These are phyloP conservation scores for Gymnothorax javanicus DNA, from an alignment of 2,797 vertebrate species.

Conservation along the genomic window DNA sequence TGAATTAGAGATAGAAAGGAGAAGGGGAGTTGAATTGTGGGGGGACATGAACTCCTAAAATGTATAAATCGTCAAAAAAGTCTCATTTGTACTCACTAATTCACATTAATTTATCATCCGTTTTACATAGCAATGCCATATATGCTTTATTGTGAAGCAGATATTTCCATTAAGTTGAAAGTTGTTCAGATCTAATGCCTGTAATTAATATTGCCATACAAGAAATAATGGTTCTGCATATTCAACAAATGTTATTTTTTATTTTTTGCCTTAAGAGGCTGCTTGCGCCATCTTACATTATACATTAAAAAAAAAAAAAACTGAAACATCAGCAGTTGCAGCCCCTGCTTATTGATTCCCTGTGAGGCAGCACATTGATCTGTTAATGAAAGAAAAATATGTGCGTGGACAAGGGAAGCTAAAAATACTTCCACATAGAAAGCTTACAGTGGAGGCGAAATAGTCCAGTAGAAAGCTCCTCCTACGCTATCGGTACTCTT, in stretches of 20 bases:
- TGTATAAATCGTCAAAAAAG: constrained; percentile 50
- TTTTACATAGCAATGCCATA: constrained; percentile 47
- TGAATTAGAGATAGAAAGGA: constrained; percentile 48
- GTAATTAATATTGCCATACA: background rate
- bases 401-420: constrained; percentile 2
- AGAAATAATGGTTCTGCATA: background rate
- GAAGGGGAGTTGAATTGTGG: constrained; percentile 38
- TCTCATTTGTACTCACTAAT: constrained; percentile 47
- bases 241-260: background rate
- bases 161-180: constrained; percentile 32
- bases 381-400: constrained; percentile 4
- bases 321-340: background rate
- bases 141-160: constrained; percentile 51
- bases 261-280: background rate
- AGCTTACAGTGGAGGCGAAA: background rate
- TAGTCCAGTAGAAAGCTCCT: background rate
- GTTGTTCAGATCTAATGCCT: constrained; percentile 14
- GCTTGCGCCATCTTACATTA: constrained; percentile 5
- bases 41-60: constrained; percentile 17
- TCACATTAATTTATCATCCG: constrained; percentile 53
- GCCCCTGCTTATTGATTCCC: constrained; percentile 20
- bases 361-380: constrained; percentile 1
- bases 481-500: background rate
- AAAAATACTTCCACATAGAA: constrained; percentile 24
- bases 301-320: constrained; percentile 20